Evolutionary conservation across 2,797 vertebrate species (phyloP), one percentile per base, ranked within the genome.

Genomic region (Lagothrix lagotricha): DNA sequence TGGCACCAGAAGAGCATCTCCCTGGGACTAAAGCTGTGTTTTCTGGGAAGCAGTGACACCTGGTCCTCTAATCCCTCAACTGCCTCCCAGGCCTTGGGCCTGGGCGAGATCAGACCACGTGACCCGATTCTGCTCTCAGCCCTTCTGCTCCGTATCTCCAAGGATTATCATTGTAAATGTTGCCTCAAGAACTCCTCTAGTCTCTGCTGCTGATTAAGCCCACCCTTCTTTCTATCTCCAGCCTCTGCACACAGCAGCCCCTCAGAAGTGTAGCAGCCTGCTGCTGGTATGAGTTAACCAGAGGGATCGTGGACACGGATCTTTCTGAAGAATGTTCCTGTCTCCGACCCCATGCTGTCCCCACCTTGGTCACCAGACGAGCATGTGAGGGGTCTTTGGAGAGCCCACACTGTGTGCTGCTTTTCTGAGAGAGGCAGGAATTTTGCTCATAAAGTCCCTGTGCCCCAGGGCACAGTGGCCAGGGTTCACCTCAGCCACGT

Each of bases 1-100:
- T 9, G 20, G 30, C n/a, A 76, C 57, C 48, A 36, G 44, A 75
- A 64, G 79, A 57, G 46, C 64, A 57, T 58, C 26, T 39, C 17
- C 36, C 41, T 67, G 90, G 76, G 54, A 48, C 28, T 73, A 64
- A 82, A 75, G 83, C 52, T 91, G 17, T 5, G 11, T 93, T 96
- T 97, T 88, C 73, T 86, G 67, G 82, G 81, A 75, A 83, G 70
- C n/a, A 73, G 77, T 92, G 89, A 90, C 50, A 73, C 50, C 50
- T 10, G 11, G 44, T 36, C 41, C 36, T 41, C 3, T 28, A 2
- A 52, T 77, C 46, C 24, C 64, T 36, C 46, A 33, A 17, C 5
- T 70, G 41, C 70, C 30, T 94, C 41, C 81, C 28, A 17, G 61
- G 80, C 61, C 15, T n/a, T 70, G 28, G 14, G 39, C 46, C 83